Conservation (phyloP, 1,140 invertebrate genomes). For the Capitella teleta region DNA sequence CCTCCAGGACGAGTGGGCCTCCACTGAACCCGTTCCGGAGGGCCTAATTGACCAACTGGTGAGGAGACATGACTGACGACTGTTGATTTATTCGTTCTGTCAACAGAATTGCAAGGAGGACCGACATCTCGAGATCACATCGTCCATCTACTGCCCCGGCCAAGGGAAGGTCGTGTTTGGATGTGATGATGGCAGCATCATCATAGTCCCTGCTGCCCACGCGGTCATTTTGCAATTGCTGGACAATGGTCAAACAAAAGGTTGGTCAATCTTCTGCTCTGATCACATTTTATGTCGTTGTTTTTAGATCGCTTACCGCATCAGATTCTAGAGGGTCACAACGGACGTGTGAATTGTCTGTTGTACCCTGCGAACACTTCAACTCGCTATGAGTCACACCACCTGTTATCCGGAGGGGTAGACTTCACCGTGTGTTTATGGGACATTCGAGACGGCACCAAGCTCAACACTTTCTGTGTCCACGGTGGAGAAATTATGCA, state of each 20-base stretch:
- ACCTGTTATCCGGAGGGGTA: constrained; percentile 83
- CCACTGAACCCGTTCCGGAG: constrained; percentile 72
- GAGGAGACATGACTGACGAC: constrained; percentile 17
- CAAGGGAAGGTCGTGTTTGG: constrained; percentile 90
- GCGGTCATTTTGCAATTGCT: constrained; percentile 84
- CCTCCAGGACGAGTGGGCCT: constrained; percentile 70
- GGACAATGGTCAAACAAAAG: constrained; percentile 52
- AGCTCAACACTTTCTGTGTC: constrained; percentile 90
- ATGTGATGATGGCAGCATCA: constrained; percentile 86
- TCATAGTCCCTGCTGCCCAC: constrained; percentile 92
- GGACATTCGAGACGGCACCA: constrained; percentile 82
- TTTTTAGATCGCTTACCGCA: constrained; percentile 74
- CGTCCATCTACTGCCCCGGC: constrained; percentile 68
- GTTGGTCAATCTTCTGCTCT: neutral
- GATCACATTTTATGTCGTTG: constrained; percentile 5
- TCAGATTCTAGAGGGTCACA: constrained; percentile 76
- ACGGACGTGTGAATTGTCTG: constrained; percentile 83
- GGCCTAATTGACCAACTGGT: constrained; percentile 84
- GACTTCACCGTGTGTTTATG: constrained; percentile 97
- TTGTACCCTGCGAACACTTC: constrained; percentile 88
- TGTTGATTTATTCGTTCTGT: neutral
- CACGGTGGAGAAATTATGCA: constrained; percentile 79
- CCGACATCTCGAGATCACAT: constrained; percentile 20
- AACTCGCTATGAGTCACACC: constrained; percentile 72
- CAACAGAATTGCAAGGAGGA: constrained; percentile 4